Percentiles rank a stretch among this genome's conserved stretches.
phyloP scores from a whole-genome alignment of 2,888 invertebrate genomes.

The Drosophila paranaensis region DNA sequence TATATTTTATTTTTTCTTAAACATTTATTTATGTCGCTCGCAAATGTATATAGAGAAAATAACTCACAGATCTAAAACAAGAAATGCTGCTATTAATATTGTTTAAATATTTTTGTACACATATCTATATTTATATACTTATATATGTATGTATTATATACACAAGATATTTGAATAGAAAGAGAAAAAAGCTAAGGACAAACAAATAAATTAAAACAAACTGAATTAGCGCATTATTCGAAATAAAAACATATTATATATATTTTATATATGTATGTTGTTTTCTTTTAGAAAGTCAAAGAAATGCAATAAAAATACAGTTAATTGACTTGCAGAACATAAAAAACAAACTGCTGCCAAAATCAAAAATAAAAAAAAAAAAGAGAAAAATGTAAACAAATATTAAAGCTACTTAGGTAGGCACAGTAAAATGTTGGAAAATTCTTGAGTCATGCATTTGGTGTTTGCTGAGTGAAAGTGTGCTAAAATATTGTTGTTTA shows the following conservation, averaged over 20 bases:
- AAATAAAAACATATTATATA: not conserved
- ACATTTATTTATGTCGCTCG: conserved; percentile 2
- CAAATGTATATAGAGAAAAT: conserved; percentile 25
- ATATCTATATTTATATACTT: not conserved
- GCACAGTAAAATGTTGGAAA: conserved; percentile 19
- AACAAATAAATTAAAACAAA: conserved; percentile 46
- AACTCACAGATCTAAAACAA: conserved; percentile 8
- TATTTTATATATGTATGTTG: not conserved
- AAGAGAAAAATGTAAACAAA: conserved; percentile 24
- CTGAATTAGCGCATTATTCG: not conserved
- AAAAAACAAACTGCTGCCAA: conserved; percentile 10
- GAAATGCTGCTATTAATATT: conserved; percentile 11
- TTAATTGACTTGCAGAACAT: conserved; percentile 30
- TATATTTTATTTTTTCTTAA: conserved; percentile 3
- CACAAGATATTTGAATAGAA: conserved; percentile 2
- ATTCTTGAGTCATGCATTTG: conserved; percentile 32
- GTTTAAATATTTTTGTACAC: conserved; percentile 9
- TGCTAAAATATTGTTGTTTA: conserved; percentile 28
- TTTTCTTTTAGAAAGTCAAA: not conserved
- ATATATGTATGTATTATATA: not conserved
- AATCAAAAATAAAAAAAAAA: not conserved
- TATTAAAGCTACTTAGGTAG: conserved; percentile 11
- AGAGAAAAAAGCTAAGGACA: conserved; percentile 40
- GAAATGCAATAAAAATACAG: conserved; percentile 19
- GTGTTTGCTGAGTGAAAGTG: conserved; percentile 11